Evolutionary conservation across 2,888 invertebrate genomes (phyloP), one percentile per base, ranked within the genome.

Genomic region (Meiosimyza platycephala): DNA sequence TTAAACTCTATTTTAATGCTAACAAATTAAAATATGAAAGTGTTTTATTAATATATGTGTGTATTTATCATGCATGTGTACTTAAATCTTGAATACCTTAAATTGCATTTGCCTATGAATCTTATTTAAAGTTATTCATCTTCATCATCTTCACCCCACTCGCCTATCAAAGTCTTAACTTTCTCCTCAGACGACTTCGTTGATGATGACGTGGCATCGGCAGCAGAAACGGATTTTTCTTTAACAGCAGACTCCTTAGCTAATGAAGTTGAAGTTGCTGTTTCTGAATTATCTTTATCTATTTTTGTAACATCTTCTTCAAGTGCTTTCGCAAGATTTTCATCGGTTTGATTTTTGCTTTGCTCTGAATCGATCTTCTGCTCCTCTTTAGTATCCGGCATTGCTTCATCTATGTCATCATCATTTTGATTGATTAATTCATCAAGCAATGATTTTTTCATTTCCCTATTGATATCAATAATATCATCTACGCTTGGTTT

Each of bases 91-190:
- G 33, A 60, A 69, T 60, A 52, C 60, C 69, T 69, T 60, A 18
- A 16, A 67, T 33, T 28, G 22, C 55, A 67, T 33, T 60, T 60
- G 9, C 15, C 15, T 28, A 40, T 7, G 6, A 7, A 40, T 7
- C 33, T 28, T 12, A 60, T 60, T 60, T 60, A 60, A 28, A 60
- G 59, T 67, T 83, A 81, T 60, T 84, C 85, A 12, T 81, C 82
- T 40, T 86, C 85, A 50, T 86, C 86, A 60, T 86, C 87, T 66
- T 86, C 86, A 3, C 75, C 87, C 87, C 87, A 87, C 75, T 87
- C 87, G 73, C 83, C 85, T 59, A 87, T 86, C 71, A 87, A 78
- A 76, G 83, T 87, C 75, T 85, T 86, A 2, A 86, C 80, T 66
- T 83, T 83, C 22, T 85, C 86, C 40, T 78, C 71, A 15, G 59